Conservation (phyloP, 1,140 invertebrate species). For the Drosophila arawakana region DNA sequence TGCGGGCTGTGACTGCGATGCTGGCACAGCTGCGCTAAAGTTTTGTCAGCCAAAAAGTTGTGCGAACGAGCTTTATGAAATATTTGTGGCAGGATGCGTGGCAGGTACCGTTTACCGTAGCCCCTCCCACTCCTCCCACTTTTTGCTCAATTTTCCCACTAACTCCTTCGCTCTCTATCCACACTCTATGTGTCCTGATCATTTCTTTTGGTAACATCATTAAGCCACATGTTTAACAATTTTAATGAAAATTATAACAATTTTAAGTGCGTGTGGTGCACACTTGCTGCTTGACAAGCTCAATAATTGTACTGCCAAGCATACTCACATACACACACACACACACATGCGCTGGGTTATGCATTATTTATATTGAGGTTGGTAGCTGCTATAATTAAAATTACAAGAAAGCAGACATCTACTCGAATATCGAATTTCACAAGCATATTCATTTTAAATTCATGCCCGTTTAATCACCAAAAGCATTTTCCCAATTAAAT, state of each 20-base stretch:
- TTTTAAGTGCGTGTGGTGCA: constrained; percentile 23
- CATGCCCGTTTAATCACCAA: constrained; percentile 32
- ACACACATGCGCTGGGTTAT: not conserved
- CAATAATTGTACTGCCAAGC: constrained; percentile 56
- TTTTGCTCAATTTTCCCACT: not conserved
- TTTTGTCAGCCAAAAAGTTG: constrained; percentile 48
- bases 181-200: constrained; percentile 17
- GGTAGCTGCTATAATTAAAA: constrained; percentile 43
- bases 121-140: not conserved
- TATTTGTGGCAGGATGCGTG: constrained; percentile 59
- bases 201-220: constrained; percentile 38
- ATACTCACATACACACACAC: not conserved
- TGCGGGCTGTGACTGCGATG: constrained; percentile 2
- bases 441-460: constrained; percentile 44
- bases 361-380: constrained; percentile 37
- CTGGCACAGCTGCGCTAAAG: constrained; percentile 56
- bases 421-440: constrained; percentile 20
- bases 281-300: constrained; percentile 52
- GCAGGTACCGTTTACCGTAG: constrained; percentile 31
- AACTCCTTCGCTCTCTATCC: not conserved
- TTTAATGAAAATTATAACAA: constrained; percentile 48
- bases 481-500: constrained; percentile 46
- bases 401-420: constrained; percentile 16
- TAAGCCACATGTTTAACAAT: constrained; percentile 49
- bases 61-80: constrained; percentile 38